Conservation (phyloP, 1,140 invertebrate genomes). For the Drosophila willistoni region DNA sequence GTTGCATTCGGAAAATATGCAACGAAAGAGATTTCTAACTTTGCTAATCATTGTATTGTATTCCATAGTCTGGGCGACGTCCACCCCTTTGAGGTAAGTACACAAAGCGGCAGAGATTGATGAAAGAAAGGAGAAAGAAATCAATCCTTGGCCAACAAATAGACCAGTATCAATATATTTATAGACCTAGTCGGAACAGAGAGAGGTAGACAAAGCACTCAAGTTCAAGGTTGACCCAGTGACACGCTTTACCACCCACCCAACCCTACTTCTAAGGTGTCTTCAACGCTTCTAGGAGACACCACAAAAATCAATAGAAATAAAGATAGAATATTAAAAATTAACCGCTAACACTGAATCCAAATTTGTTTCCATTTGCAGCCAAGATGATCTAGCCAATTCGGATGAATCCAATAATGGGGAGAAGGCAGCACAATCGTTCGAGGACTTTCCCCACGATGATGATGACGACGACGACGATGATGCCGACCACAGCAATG, state of each 20-base stretch:
- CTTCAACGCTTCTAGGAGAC: neutral
- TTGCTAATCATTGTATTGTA: slow-evolving; percentile 33
- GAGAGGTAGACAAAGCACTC: slow-evolving; percentile 1
- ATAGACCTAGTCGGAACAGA: neutral
- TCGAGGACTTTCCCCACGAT: slow-evolving; percentile 46
- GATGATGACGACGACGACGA: slow-evolving; percentile 39
- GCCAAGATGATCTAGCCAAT: slow-evolving; percentile 34
- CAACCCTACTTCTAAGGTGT: neutral
- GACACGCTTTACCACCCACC: neutral
- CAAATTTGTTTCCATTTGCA: slow-evolving; percentile 1
- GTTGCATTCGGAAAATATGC: slow-evolving; percentile 38
- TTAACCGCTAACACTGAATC: neutral
- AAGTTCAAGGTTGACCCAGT: slow-evolving; percentile 48
- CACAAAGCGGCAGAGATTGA: neutral
- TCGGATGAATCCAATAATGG: slow-evolving; percentile 40
- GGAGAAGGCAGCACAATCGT: neutral
- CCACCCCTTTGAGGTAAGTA: slow-evolving; percentile 42
- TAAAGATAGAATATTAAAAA: slow-evolving; percentile 21
- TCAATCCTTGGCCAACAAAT: neutral
- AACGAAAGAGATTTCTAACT: slow-evolving; percentile 26
- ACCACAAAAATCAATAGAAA: slow-evolving; percentile 21
- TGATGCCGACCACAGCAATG: neutral
- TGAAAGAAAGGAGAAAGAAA: neutral
- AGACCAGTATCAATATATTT: slow-evolving; percentile 3
- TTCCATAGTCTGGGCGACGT: slow-evolving; percentile 21